phyloP scores from a whole-genome alignment of 2,888 invertebrate genomes.

The Nysson spinosus region DNA sequence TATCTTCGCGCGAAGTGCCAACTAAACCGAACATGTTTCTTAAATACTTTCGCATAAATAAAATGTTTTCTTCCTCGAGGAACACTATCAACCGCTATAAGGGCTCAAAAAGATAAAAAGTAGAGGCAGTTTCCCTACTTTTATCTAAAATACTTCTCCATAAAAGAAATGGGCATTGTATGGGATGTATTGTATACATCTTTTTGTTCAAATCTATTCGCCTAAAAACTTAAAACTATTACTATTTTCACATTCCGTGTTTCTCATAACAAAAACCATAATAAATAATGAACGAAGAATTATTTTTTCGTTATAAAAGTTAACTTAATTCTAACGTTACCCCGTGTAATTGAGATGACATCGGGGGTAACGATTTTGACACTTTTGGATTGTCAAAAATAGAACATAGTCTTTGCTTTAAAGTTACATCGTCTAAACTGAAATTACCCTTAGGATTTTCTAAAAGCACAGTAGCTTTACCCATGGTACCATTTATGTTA shows the following conservation, averaged over 20 bases:
- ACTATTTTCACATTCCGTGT: too few species aligned
- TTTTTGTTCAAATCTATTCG: conserved; percentile 5
- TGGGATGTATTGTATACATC: not conserved
- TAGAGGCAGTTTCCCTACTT: too few species aligned
- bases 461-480: conserved; percentile 80
- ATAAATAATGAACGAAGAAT: conserved; percentile 35
- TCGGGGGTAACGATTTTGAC: conserved; percentile 24
- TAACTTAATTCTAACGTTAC: conserved; percentile 44
- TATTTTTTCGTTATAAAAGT: conserved; percentile 11
- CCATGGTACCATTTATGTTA: conserved; percentile 80
- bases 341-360: conserved; percentile 36
- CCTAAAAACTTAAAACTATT: too few species aligned
- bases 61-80: too few species aligned
- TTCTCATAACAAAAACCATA: too few species aligned
- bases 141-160: conserved; percentile 1
- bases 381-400: conserved; percentile 29
- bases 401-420: conserved; percentile 43
- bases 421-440: conserved; percentile 28
- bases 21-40: too few species aligned
- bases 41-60: too few species aligned
- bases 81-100: too few species aligned
- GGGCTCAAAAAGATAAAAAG: too few species aligned
- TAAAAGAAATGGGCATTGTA: conserved; percentile 5
- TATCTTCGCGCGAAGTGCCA: too few species aligned
- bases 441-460: conserved; percentile 83